Percentiles rank a stretch among this genome's conserved stretches.
These are phyloP conservation scores for Paramormyrops hopkinsi DNA, from an alignment of 2,797 vertebrate species.

Conservation along the genomic window DNA sequence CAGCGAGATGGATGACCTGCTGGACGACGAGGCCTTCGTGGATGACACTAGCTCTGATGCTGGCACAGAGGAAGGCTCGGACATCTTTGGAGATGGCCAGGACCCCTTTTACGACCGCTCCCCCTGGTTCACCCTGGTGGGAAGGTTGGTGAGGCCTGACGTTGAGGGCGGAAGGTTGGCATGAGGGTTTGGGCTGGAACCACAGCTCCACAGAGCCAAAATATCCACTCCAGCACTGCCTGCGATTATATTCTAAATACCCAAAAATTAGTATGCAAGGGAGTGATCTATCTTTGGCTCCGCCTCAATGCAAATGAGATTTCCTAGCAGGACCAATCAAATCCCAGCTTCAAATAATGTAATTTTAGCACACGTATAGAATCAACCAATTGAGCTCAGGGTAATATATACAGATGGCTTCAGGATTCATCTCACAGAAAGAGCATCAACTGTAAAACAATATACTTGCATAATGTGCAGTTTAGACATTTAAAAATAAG, in stretches of 20 bases:
- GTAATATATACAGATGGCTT: not conserved
- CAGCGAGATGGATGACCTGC: conserved; percentile 94
- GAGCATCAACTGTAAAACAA: not conserved
- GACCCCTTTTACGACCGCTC: conserved; percentile 99
- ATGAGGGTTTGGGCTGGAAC: conserved; percentile 53
- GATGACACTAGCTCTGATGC: conserved; percentile 96
- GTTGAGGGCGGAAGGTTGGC: conserved; percentile 42
- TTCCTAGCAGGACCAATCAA: not conserved
- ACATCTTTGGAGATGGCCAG: conserved; percentile 95
- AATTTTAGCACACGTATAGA: not conserved
- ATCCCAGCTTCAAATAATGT: not conserved
- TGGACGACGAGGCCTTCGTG: conserved; percentile 93
- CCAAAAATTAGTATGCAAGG: not conserved
- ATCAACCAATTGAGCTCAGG: not conserved
- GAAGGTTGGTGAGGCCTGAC: conserved; percentile 91
- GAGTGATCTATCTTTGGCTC: not conserved
- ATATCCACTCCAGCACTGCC: not conserved
- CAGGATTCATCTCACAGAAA: not conserved
- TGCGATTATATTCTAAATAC: not conserved
- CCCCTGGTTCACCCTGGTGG: conserved; percentile 99
- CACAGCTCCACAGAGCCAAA: not conserved
- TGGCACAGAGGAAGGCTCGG: conserved; percentile 94
- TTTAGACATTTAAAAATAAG: not conserved
- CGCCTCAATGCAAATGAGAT: not conserved
- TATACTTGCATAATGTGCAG: not conserved